Evolutionary conservation across 2,113 vertebrate genomes (phyloP).

Genomic region (Alexandromys fortis): DNA sequence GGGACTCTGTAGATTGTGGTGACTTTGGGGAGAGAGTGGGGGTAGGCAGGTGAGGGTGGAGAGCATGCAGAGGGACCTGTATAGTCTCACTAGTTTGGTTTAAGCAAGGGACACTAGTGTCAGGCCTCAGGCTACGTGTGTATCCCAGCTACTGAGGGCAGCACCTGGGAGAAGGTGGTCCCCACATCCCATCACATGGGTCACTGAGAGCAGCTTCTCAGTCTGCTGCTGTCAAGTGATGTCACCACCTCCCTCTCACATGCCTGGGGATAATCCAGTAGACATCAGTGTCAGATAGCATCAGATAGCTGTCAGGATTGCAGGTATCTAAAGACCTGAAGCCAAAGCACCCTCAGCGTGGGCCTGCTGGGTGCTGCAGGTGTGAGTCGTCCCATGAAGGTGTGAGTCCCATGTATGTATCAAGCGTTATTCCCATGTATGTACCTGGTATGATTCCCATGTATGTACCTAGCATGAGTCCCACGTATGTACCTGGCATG

Average conservation of each 20-base stretch:
- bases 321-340: background rate
- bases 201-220: background rate
- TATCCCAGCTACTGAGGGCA: background rate
- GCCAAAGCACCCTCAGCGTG: background rate
- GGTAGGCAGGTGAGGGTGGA: background rate
- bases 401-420: too few relatives aligned
- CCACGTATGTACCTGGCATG: too few relatives aligned
- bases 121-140: background rate
- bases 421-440: too few relatives aligned
- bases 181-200: background rate
- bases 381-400: too few relatives aligned
- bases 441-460: too few relatives aligned
- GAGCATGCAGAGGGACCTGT: background rate
- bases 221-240: background rate
- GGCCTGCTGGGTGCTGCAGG: background rate
- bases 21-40: background rate
- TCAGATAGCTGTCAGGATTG: background rate
- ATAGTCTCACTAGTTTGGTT: too few relatives aligned
- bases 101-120: background rate
- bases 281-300: background rate
- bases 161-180: background rate
- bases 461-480: background rate
- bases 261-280: background rate
- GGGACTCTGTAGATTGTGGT: background rate
- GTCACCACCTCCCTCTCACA: background rate